Conservation (phyloP, 2,113 vertebrate genomes). For the Haliaeetus leucogaster region DNA sequence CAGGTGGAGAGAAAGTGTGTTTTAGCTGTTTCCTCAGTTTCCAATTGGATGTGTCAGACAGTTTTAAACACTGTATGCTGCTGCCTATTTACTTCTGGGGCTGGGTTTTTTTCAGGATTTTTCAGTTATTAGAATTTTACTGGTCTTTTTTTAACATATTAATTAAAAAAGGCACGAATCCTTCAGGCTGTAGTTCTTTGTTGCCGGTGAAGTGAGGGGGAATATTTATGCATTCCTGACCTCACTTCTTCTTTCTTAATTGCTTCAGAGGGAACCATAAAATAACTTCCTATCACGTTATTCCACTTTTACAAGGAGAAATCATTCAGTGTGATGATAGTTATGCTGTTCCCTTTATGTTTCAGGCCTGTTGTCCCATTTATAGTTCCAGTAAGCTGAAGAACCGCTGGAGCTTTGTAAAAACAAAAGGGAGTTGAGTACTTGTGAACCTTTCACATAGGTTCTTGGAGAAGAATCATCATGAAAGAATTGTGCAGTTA, state of each 20-base stretch:
- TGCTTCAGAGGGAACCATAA: not conserved
- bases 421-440: not conserved
- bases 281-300: not conserved
- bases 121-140: not conserved
- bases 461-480: not conserved
- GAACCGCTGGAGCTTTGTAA: not conserved
- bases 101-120: not conserved
- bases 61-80: not conserved
- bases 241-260: not conserved
- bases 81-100: not conserved
- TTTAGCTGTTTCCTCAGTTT: not conserved
- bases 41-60: not conserved
- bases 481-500: not conserved
- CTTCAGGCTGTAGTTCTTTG: not conserved
- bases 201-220: not conserved
- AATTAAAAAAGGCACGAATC: not conserved
- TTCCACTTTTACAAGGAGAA: not conserved
- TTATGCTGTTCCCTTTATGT: not conserved
- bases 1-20: not conserved
- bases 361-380: not conserved
- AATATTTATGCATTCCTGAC: not conserved
- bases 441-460: not conserved
- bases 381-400: not conserved
- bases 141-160: not conserved
- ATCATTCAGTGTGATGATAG: not conserved